Conservation (phyloP, 2,888 invertebrate genomes). For the Lissonota sp. region DNA sequence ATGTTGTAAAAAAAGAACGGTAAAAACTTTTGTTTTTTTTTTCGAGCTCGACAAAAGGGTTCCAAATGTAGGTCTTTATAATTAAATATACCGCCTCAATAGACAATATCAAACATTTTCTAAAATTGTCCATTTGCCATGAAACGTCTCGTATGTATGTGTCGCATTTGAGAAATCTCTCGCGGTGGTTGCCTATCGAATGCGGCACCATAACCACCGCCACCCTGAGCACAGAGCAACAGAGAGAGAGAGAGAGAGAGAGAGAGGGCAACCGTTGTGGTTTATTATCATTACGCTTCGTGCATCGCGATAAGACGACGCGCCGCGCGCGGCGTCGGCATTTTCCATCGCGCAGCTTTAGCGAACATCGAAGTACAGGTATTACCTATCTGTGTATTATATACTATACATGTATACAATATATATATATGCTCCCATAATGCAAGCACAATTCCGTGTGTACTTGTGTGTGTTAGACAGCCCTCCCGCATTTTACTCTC, state of each 20-base stretch:
- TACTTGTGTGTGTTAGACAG: background rate
- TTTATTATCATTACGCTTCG: slow-evolving; percentile 70
- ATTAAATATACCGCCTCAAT: no score
- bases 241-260: slow-evolving; percentile 3
- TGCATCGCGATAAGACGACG: slow-evolving; percentile 69
- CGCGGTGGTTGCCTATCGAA: slow-evolving; percentile 61
- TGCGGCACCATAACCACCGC: slow-evolving; percentile 56
- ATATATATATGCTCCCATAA: slow-evolving; percentile 39
- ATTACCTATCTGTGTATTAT: slow-evolving; percentile 41
- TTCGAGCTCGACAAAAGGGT: no score
- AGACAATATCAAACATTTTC: no score
- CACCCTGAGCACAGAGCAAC: slow-evolving; percentile 33
- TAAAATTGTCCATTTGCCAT: background rate
- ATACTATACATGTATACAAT: slow-evolving; percentile 8
- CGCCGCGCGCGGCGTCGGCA: slow-evolving; percentile 61
- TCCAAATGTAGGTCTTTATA: no score
- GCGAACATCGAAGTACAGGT: slow-evolving; percentile 40
- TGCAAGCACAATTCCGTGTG: slow-evolving; percentile 11
- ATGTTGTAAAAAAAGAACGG: no score
- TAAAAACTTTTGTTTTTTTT: no score
- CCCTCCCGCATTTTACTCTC: slow-evolving; percentile 52
- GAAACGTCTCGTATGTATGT: slow-evolving; percentile 17
- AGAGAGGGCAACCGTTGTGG: slow-evolving; percentile 52
- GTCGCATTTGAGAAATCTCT: slow-evolving; percentile 58
- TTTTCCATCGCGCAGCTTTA: slow-evolving; percentile 57